phyloP scores from a whole-genome alignment of 2,888 invertebrate genomes.

The Caenorhabditis becei region DNA sequence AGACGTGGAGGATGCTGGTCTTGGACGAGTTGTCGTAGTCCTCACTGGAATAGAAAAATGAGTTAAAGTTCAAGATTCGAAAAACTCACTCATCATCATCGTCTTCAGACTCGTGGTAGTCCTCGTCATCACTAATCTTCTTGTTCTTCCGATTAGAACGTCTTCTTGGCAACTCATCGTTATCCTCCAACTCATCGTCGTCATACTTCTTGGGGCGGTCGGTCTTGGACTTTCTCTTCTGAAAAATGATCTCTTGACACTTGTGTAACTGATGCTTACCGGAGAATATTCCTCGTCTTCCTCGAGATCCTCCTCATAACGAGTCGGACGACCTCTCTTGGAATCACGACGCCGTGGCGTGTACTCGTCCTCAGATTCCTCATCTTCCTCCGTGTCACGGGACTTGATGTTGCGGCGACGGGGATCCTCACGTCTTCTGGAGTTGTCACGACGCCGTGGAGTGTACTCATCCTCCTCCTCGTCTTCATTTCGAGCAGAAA shows the following conservation, averaged over 20 bases:
- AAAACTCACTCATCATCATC: background rate
- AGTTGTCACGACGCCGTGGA: background rate
- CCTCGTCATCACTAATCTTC: background rate
- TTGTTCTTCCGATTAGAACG: background rate
- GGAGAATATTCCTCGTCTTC: background rate
- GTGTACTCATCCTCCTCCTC: conserved; percentile 87
- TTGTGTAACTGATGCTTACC: background rate
- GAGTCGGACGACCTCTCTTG: background rate
- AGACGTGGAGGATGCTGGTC: background rate
- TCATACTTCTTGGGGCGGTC: background rate
- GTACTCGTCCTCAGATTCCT: background rate
- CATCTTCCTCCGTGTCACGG: background rate
- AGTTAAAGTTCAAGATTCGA: no score
- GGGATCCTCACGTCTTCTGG: background rate
- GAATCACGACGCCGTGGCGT: background rate
- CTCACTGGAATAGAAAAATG: background rate
- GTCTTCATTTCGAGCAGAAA: conserved; percentile 87
- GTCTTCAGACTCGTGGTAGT: background rate
- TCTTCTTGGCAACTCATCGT: background rate
- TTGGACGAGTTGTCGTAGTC: background rate
- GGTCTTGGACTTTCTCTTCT: background rate
- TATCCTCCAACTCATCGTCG: background rate
- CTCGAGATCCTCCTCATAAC: background rate
- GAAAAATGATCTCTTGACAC: background rate
- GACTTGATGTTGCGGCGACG: background rate